These are phyloP conservation scores for Enteromius anoplus DNA, from an alignment of 2,797 vertebrate genomes.

Conservation along the genomic window DNA sequence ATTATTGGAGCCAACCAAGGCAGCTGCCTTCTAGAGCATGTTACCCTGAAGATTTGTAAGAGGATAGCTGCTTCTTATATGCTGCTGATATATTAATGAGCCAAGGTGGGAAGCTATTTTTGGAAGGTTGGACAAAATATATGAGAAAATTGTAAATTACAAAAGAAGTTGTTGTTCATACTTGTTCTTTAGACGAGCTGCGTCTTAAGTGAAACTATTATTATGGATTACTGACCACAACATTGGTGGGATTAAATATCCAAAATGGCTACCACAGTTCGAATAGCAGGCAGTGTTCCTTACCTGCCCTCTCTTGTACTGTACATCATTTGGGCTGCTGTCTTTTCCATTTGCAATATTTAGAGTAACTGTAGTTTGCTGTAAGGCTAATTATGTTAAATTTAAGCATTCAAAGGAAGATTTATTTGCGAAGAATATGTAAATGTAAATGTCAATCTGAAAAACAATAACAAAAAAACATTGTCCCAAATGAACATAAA, in stretches of 20 bases:
- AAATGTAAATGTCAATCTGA: background rate
- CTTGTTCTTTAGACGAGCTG: slow-evolving; percentile 61
- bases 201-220: slow-evolving; percentile 51
- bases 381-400: background rate
- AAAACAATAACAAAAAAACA: background rate
- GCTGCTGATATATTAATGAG: slow-evolving; percentile 76
- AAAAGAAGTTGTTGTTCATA: slow-evolving; percentile 59
- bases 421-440: background rate
- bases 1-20: background rate
- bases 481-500: background rate
- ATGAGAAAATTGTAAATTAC: slow-evolving; percentile 51
- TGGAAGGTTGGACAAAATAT: slow-evolving; percentile 65
- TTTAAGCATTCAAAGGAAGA: background rate
- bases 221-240: slow-evolving; percentile 38
- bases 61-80: slow-evolving; percentile 64
- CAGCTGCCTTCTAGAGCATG: background rate
- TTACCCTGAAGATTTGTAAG: slow-evolving; percentile 73
- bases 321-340: slow-evolving; percentile 22
- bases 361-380: background rate
- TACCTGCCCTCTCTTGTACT: slow-evolving; percentile 34
- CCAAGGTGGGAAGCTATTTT: slow-evolving; percentile 66
- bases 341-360: slow-evolving; percentile 40
- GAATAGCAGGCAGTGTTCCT: slow-evolving; percentile 38
- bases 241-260: slow-evolving; percentile 33
- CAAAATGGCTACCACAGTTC: slow-evolving; percentile 43